Conservation (phyloP, 1,140 invertebrate species). For the Aphis craccivora region DNA sequence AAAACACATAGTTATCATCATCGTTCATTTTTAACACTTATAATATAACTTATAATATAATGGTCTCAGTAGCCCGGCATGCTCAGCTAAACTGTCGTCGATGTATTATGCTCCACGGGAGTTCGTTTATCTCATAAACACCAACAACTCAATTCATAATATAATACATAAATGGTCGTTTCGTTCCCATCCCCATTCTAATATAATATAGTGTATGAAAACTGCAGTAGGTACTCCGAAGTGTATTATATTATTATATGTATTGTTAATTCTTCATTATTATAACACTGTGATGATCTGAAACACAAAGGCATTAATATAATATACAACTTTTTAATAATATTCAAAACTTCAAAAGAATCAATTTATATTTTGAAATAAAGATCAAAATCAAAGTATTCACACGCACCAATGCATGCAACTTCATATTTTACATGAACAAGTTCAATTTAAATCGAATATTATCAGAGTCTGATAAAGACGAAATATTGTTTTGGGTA, state of each 20-base stretch:
- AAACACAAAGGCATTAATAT: background rate
- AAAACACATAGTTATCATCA: background rate
- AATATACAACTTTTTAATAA: background rate
- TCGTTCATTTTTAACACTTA: conserved; percentile 43
- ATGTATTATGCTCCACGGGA: conserved; percentile 20
- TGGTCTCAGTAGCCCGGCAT: conserved; percentile 34
- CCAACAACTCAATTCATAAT: conserved; percentile 44
- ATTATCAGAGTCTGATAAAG: too few relatives aligned
- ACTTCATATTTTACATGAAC: background rate
- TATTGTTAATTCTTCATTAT: background rate
- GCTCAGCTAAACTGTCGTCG: conserved; percentile 32
- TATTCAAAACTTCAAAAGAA: background rate
- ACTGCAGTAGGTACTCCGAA: background rate
- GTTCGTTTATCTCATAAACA: conserved; percentile 36
- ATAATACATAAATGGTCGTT: conserved; percentile 32
- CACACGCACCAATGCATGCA: background rate
- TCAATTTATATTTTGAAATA: background rate
- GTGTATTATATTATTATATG: background rate
- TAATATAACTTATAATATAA: too few relatives aligned
- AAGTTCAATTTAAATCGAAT: too few relatives aligned
- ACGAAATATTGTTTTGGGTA: too few relatives aligned
- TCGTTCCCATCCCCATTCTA: background rate
- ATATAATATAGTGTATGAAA: too few relatives aligned
- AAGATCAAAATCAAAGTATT: background rate
- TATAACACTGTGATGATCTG: background rate